A percentile compares a stretch with the other conserved stretches of the same genome.
Conservation (phyloP, 2,797 vertebrate species). For the Acrocephalus scirpaceus region DNA sequence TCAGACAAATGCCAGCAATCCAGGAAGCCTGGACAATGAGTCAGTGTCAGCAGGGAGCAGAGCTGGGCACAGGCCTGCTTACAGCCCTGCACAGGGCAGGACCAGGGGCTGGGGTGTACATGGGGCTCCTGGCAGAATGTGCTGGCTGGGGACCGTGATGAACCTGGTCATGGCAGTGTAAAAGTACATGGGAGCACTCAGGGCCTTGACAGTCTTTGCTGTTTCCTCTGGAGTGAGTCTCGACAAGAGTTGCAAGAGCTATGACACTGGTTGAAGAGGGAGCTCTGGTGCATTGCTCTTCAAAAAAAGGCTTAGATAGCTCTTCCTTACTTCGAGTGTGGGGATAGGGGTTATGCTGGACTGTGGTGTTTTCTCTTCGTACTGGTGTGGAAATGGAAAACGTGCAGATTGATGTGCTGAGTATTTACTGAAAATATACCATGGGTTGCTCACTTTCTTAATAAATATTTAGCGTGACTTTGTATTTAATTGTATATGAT, state of each 20-base stretch:
- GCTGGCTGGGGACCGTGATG: neutral
- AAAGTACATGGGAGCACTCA: neutral
- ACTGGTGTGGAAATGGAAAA: neutral
- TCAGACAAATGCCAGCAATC: neutral
- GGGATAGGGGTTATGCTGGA: neutral
- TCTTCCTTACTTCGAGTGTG: neutral
- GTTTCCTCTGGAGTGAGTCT: neutral
- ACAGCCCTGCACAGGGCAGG: neutral
- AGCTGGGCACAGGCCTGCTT: neutral
- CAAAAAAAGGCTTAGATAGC: neutral
- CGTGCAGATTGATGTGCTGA: neutral
- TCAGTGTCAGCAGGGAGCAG: neutral
- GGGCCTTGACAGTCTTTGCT: too few species aligned
- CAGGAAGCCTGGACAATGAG: neutral
- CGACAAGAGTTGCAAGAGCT: neutral
- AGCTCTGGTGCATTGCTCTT: neutral
- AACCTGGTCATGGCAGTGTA: neutral
- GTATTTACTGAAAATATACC: neutral
- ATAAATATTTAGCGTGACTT: neutral
- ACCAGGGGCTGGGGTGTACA: neutral
- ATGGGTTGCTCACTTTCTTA: neutral
- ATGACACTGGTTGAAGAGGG: neutral
- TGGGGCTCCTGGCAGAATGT: neutral
- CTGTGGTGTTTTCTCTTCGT: fast-evolving
- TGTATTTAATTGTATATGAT: neutral